A percentile compares a stretch with the other conserved stretches of the same genome.
Evolutionary conservation across 2,888 invertebrate genomes (phyloP).

Genomic region (Helleia helle): DNA sequence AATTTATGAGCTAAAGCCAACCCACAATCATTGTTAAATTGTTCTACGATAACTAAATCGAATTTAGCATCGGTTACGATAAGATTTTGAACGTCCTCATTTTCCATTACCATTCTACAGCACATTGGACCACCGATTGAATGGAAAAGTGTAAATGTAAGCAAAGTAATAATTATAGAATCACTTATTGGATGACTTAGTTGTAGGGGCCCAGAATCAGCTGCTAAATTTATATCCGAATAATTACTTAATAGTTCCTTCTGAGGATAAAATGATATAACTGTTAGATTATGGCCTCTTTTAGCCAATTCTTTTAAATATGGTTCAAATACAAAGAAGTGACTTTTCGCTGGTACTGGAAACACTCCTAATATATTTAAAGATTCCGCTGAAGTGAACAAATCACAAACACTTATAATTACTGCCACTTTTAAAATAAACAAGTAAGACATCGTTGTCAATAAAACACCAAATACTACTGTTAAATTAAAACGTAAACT

Average conservation of each 20-base stretch:
- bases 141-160: slow-evolving; percentile 15
- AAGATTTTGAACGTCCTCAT: slow-evolving; percentile 44
- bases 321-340: slow-evolving; percentile 77
- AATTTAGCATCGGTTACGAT: slow-evolving; percentile 60
- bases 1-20: slow-evolving; percentile 77
- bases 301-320: slow-evolving; percentile 72
- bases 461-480: too few species aligned
- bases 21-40: slow-evolving; percentile 82
- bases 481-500: too few species aligned
- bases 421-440: slow-evolving; percentile 3
- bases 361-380: slow-evolving; percentile 77
- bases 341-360: slow-evolving; percentile 78
- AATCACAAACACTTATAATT: not conserved
- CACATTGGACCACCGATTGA: slow-evolving; percentile 14
- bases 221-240: slow-evolving; percentile 69
- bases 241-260: slow-evolving; percentile 64
- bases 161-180: slow-evolving; percentile 13
- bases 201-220: slow-evolving; percentile 23
- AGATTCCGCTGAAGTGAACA: slow-evolving; percentile 18
- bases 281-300: slow-evolving; percentile 78
- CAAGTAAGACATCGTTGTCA: slow-evolving; percentile 6
- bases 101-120: slow-evolving; percentile 44
- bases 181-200: slow-evolving; percentile 16
- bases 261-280: slow-evolving; percentile 76
- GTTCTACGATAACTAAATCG: slow-evolving; percentile 80